Evolutionary conservation across 2,113 vertebrate species (phyloP).

Genomic region (Neodon shergylaensis): DNA sequence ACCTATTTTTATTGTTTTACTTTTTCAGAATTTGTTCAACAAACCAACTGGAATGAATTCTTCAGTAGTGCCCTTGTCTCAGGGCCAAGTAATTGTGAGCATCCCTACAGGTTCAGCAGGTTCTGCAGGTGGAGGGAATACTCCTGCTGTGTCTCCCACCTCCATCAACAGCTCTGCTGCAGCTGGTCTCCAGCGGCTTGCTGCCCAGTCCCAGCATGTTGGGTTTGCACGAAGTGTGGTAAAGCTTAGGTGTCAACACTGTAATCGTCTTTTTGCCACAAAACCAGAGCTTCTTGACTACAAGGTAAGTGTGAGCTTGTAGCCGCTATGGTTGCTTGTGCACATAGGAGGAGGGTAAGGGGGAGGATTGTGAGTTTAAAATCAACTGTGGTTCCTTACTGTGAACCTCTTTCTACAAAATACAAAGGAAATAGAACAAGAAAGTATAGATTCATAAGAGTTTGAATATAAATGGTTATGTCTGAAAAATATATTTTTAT

Average conservation of each 20-base stretch:
- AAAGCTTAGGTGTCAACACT: conserved; percentile 92
- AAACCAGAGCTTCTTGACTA: conserved; percentile 95
- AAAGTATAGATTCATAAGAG: background rate
- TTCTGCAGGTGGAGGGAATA: conserved; percentile 81
- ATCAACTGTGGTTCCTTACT: background rate
- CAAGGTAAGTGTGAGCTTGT: conserved; percentile 88
- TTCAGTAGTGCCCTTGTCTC: conserved; percentile 89
- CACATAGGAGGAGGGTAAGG: background rate
- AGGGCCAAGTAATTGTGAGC: conserved; percentile 89
- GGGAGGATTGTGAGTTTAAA: background rate
- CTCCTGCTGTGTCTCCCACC: conserved; percentile 86
- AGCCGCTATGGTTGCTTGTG: background rate
- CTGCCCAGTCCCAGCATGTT: conserved; percentile 89
- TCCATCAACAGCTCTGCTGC: conserved; percentile 86
- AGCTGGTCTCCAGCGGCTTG: conserved; percentile 89
- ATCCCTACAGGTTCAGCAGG: conserved; percentile 85
- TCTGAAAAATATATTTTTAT: conserved; percentile 51
- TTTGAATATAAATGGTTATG: conserved; percentile 24
- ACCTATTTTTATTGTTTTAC: background rate
- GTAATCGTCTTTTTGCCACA: conserved; percentile 87
- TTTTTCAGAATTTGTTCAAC: conserved; percentile 88
- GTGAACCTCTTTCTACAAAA: background rate
- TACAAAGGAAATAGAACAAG: background rate
- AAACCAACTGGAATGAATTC: conserved; percentile 87
- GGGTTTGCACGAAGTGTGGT: conserved; percentile 84